Evolutionary conservation across 2,888 invertebrate genomes (phyloP), one percentile per base, ranked within the genome.

Genomic region (Aphodius sticticus): DNA sequence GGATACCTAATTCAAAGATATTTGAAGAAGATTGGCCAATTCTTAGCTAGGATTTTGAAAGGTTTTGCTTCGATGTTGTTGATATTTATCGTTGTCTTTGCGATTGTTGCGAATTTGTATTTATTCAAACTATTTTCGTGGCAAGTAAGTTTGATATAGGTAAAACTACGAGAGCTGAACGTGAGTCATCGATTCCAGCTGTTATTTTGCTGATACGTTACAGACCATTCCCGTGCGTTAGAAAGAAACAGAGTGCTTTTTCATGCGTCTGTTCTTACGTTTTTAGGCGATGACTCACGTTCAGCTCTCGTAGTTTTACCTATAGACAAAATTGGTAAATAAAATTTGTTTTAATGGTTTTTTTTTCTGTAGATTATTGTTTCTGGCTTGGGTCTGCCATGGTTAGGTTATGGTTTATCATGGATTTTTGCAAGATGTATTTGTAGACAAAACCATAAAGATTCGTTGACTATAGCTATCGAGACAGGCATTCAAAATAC

Each of bases 401-500:
- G 95, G 94, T 86, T 96, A 53, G 97, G 97, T 0, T 97, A 96
- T 87, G 77, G 90, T 2, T 89, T 93, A 69, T 97, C 96, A 1
- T 94, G 93, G 87, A 71, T 91, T 7, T 84, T 92, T 0, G 94
- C 96, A 0, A 89, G 91, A 77, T 74, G 6, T n/a, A 36, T 93
- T 0, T 90, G 92, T 14, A 90, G 91, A 36, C 95, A 95, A 86
- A 90, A 92, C 6, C 88, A 91, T 71, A 88, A 91, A 3, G 96
- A 97, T 88, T 90, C 93, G 2, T 89, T 96, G n/a, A 96, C 98
- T 6, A 97, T 98, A 85, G 94, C 96, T 76, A 94, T 98, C 76
- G 98, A 98, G 91, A 96, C 96, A 5, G 97, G 98, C 77, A 94
- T 98, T 78, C 97, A 98, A 90, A 98, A 98, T 90, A 97, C 97